Percentiles rank a stretch among this genome's conserved stretches.
Evolutionary conservation across 2,888 invertebrate genomes (phyloP).

Genomic region (Ochropleura leucogaster): DNA sequence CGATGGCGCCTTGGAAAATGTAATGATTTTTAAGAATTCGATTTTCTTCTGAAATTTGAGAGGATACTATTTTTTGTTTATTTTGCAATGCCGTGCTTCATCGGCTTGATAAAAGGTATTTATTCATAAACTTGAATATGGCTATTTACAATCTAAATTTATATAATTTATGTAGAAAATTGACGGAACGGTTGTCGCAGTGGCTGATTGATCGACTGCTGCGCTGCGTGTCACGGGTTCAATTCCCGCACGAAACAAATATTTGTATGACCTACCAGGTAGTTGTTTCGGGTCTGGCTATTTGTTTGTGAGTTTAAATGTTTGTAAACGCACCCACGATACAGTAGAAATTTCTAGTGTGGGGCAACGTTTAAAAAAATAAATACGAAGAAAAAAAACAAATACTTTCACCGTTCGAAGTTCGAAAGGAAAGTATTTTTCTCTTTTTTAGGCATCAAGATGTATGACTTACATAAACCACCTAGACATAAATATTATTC

Average conservation of each 20-base stretch:
- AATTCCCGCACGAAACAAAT: too few relatives aligned
- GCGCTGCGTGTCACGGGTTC: too few relatives aligned
- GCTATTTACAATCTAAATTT: not conserved
- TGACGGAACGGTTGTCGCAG: too few relatives aligned
- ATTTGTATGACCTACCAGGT: too few relatives aligned
- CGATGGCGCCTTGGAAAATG: slow-evolving; percentile 37
- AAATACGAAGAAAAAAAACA: not conserved
- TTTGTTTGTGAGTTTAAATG: too few relatives aligned
- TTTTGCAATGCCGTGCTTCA: not conserved
- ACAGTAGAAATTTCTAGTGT: too few relatives aligned
- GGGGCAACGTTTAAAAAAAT: too few relatives aligned
- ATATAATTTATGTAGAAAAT: not conserved
- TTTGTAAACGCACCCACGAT: too few relatives aligned
- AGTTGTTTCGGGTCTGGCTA: too few relatives aligned
- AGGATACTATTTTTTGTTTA: slow-evolving; percentile 16
- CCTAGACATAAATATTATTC: not conserved
- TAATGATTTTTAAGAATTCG: slow-evolving; percentile 61
- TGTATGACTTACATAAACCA: too few relatives aligned
- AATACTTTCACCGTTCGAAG: not conserved
- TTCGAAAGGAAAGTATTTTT: not conserved
- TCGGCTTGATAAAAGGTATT: not conserved
- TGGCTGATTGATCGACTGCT: too few relatives aligned
- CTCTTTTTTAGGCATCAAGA: not conserved
- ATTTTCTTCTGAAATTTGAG: slow-evolving; percentile 50
- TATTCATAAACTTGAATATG: not conserved